phyloP scores from a whole-genome alignment of 1,140 invertebrate genomes.

The Dermatophagoides farinae region DNA sequence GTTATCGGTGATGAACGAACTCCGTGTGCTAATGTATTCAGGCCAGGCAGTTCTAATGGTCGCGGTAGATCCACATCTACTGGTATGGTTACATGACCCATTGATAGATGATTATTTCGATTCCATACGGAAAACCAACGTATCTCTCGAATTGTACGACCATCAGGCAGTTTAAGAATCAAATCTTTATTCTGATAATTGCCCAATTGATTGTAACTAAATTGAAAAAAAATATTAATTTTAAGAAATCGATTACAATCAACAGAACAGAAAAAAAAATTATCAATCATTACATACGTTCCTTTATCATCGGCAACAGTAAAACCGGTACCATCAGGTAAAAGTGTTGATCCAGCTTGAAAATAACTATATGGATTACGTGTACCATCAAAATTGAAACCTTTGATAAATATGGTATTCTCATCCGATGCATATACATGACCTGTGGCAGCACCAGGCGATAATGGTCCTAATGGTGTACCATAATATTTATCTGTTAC shows the following conservation, averaged over 20 bases:
- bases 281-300: slow-evolving; percentile 42
- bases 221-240: slow-evolving; percentile 5
- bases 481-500: background rate
- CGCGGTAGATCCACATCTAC: slow-evolving; percentile 42
- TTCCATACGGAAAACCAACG: slow-evolving; percentile 77
- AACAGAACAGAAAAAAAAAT: too few relatives aligned
- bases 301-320: slow-evolving; percentile 42
- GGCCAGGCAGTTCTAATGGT: slow-evolving; percentile 35
- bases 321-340: slow-evolving; percentile 51
- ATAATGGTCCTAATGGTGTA: background rate
- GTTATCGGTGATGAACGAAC: slow-evolving; percentile 64
- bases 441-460: slow-evolving; percentile 38
- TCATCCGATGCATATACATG: slow-evolving; percentile 66
- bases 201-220: slow-evolving; percentile 51
- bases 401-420: slow-evolving; percentile 59
- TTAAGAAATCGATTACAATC: background rate
- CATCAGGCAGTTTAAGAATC: slow-evolving; percentile 54
- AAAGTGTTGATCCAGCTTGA: slow-evolving; percentile 55
- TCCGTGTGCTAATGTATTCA: slow-evolving; percentile 32
- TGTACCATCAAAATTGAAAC: slow-evolving; percentile 63
- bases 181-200: slow-evolving; percentile 55
- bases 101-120: slow-evolving; percentile 37
- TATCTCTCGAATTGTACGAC: slow-evolving; percentile 60
- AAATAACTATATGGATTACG: slow-evolving; percentile 54
- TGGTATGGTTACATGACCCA: slow-evolving; percentile 59